These are phyloP conservation scores for Triops longicaudatus DNA, from an alignment of 1,140 invertebrate genomes.

Conservation along the genomic window DNA sequence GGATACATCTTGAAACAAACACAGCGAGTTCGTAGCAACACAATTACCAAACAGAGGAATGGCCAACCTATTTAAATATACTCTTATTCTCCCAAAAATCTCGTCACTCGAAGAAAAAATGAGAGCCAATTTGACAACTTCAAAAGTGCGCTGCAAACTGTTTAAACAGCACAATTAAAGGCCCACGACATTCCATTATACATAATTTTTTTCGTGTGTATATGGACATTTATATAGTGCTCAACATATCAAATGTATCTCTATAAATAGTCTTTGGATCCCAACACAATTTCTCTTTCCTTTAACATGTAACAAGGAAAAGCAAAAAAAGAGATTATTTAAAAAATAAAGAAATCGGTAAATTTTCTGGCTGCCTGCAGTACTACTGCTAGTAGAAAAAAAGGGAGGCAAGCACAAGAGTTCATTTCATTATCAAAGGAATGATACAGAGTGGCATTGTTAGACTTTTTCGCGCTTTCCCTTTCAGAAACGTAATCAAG, in stretches of 20 bases:
- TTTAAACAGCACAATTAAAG: background rate
- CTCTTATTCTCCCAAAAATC: background rate
- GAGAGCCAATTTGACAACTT: background rate
- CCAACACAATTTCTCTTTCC: background rate
- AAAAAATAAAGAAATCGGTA: background rate
- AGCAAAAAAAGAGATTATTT: background rate
- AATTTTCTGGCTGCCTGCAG: background rate
- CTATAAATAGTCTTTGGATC: conserved; percentile 12
- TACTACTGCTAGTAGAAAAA: background rate
- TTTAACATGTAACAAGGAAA: conserved; percentile 4
- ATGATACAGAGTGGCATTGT: background rate
- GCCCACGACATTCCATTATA: background rate
- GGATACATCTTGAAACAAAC: background rate
- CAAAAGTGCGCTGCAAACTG: background rate
- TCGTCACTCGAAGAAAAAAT: background rate
- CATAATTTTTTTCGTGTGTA: background rate
- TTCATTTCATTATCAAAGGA: background rate
- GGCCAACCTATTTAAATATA: background rate
- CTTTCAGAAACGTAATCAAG: background rate
- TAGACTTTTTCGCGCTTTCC: background rate
- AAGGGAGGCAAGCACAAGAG: background rate
- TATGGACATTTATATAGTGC: background rate
- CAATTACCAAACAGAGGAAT: background rate
- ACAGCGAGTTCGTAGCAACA: background rate
- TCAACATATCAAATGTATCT: background rate